Conservation (phyloP, 53 echinoderm and acorn worm genomes). For the Hippasteria phrygiana region DNA sequence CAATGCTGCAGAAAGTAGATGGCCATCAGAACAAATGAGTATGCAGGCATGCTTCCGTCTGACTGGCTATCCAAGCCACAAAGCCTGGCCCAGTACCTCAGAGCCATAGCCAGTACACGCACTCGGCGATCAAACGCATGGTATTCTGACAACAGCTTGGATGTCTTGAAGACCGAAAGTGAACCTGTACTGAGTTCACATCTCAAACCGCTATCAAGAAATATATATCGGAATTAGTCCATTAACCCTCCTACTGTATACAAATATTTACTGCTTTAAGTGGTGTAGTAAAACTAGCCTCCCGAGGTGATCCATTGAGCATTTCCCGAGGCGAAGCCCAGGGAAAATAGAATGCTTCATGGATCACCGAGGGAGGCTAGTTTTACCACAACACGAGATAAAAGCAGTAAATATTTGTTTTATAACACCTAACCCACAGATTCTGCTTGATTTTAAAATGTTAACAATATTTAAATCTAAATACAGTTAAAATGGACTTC, state of each 20-base stretch:
- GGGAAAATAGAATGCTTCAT: no score
- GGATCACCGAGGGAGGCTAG: no score
- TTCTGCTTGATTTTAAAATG: no score
- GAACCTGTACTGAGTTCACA: conserved; percentile 86
- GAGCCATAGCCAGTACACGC: conserved; percentile 73
- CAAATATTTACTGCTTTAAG: not conserved
- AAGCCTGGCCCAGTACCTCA: conserved; percentile 91
- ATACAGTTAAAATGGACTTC: no score
- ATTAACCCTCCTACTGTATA: not conserved
- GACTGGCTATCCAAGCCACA: conserved; percentile 87
- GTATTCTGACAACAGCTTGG: conserved; percentile 78
- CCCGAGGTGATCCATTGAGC: no score
- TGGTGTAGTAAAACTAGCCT: no score
- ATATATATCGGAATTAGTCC: not conserved
- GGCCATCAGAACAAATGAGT: conserved; percentile 84
- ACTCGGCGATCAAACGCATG: conserved; percentile 75
- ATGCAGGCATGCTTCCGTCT: conserved; percentile 90
- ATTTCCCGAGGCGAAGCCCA: no score
- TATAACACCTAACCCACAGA: no score
- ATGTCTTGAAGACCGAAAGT: conserved; percentile 70
- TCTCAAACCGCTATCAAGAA: conserved; percentile 66
- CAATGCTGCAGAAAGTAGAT: conserved; percentile 93
- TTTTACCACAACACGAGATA: no score
- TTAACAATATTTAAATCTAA: no score
- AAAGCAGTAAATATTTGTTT: no score